phyloP scores from a whole-genome alignment of 2,113 vertebrate species.

The Dolichallabes microphthalmus region DNA sequence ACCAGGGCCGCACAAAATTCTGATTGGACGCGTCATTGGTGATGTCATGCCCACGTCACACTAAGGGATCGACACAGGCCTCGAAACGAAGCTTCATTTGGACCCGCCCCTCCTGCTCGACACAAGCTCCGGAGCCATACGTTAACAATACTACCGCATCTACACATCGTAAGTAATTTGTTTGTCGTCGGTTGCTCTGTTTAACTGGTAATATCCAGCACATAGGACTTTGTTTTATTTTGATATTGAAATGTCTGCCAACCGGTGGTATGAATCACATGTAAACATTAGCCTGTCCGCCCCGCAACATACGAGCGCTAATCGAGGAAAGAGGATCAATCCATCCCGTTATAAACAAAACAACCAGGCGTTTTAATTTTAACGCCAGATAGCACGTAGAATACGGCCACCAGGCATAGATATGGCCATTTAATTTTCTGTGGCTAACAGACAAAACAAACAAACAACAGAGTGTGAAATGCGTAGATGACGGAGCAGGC shows the following conservation, averaged over 20 bases:
- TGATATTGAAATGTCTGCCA: not conserved
- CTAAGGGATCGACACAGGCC: too few relatives aligned
- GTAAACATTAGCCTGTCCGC: conserved; percentile 24
- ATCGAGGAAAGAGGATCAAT: not conserved
- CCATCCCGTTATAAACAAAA: not conserved
- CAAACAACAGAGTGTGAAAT: not conserved
- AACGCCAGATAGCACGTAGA: not conserved
- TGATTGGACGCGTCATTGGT: too few relatives aligned
- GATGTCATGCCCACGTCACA: too few relatives aligned
- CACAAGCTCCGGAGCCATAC: too few relatives aligned
- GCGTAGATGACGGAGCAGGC: not conserved
- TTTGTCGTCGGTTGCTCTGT: not conserved
- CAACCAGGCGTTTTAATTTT: not conserved
- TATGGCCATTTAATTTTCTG: not conserved
- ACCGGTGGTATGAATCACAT: not conserved
- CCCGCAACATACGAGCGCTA: not conserved
- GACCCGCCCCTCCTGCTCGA: too few relatives aligned
- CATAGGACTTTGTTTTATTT: not conserved
- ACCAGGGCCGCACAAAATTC: too few relatives aligned
- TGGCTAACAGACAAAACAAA: not conserved
- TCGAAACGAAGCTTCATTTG: too few relatives aligned
- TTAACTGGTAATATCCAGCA: too few relatives aligned
- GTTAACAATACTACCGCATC: not conserved
- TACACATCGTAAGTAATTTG: conserved; percentile 4
- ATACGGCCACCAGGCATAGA: not conserved